Conservation (phyloP, 2,888 invertebrate species). For the Drosophila nigricruria region DNA sequence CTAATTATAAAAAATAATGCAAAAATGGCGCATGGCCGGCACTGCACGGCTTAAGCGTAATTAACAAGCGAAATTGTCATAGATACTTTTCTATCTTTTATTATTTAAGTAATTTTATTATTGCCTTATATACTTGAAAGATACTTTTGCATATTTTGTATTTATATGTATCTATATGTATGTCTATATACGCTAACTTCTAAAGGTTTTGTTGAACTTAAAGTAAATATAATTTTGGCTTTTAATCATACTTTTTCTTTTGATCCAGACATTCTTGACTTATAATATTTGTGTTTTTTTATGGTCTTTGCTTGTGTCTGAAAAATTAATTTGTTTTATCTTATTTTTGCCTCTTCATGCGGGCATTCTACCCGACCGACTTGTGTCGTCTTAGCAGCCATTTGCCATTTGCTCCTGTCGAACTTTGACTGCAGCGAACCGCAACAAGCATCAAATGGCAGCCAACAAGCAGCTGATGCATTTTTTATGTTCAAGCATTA, state of each 20-base stretch:
- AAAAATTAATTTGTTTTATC: not conserved
- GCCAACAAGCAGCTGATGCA: constrained; percentile 63
- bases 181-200: too few relatives aligned
- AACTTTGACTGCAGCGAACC: constrained; percentile 38
- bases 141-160: too few relatives aligned
- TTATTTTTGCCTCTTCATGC: not conserved
- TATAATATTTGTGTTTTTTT: not conserved
- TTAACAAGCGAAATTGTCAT: not conserved
- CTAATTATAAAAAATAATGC: constrained; percentile 1
- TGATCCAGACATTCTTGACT: not conserved
- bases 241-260: not conserved
- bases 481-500: constrained; percentile 72
- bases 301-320: not conserved
- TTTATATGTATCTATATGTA: too few relatives aligned
- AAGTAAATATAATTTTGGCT: not conserved
- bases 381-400: constrained; percentile 14
- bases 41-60: not conserved
- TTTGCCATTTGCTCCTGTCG: constrained; percentile 1
- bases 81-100: too few relatives aligned
- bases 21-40: not conserved
- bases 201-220: not conserved
- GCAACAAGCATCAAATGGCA: constrained; percentile 16
- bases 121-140: not conserved
- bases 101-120: not conserved
- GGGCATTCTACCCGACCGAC: too few relatives aligned